These are phyloP conservation scores for Helogale parvula DNA, from an alignment of 2,113 vertebrate species.

Conservation along the genomic window DNA sequence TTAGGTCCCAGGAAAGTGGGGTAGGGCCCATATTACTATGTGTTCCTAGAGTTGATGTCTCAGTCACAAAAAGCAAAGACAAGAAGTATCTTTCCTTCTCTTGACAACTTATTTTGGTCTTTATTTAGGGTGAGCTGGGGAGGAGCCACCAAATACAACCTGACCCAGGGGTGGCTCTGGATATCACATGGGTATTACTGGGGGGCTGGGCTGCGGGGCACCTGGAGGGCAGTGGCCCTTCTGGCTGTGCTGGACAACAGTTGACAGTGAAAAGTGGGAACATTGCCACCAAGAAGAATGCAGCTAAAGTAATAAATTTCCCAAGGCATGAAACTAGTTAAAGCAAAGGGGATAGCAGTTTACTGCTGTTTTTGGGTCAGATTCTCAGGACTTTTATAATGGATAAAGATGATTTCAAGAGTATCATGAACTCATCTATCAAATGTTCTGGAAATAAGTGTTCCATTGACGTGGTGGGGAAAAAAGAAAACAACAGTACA, in stretches of 20 bases:
- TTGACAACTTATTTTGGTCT: not conserved
- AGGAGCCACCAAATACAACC: not conserved
- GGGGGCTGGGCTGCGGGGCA: not conserved
- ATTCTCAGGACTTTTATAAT: not conserved
- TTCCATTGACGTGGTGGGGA: not conserved
- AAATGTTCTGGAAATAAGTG: not conserved
- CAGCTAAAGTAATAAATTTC: not conserved
- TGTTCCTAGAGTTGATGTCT: not conserved
- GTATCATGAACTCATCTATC: not conserved
- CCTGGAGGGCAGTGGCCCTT: not conserved
- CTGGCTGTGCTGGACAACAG: not conserved
- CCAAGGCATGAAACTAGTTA: not conserved
- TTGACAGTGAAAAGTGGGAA: not conserved
- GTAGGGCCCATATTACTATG: not conserved
- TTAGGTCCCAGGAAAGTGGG: not conserved
- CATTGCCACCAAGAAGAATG: not conserved
- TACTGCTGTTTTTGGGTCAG: not conserved
- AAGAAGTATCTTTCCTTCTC: not conserved
- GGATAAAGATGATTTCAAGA: not conserved
- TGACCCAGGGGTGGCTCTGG: not conserved
- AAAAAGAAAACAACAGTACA: not conserved
- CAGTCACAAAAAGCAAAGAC: not conserved
- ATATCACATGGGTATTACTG: accelerated
- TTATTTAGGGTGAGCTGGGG: not conserved
- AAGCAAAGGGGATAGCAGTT: not conserved